Conservation (phyloP, 2,888 invertebrate species). For the Conomelus anceps region DNA sequence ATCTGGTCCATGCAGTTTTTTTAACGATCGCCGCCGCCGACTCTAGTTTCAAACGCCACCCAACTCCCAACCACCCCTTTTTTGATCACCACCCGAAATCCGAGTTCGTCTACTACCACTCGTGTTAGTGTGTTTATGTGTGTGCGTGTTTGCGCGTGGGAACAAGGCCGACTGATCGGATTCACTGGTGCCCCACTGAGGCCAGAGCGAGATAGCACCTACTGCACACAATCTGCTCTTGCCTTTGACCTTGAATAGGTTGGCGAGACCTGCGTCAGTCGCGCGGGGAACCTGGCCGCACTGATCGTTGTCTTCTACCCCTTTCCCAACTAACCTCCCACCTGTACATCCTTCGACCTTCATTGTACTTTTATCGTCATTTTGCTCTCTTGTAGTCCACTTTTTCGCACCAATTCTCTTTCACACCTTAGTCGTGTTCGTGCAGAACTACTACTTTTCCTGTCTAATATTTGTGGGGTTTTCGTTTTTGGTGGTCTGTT, state of each 20-base stretch:
- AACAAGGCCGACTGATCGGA: neutral
- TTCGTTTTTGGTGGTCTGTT: too few relatives aligned
- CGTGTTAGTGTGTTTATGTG: neutral
- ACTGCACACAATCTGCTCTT: constrained; percentile 18
- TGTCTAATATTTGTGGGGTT: too few relatives aligned
- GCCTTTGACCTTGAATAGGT: constrained; percentile 14
- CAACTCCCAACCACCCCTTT: neutral
- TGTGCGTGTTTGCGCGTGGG: neutral
- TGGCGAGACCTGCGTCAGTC: neutral
- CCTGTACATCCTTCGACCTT: too few relatives aligned
- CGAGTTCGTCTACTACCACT: neutral
- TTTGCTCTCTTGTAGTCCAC: neutral
- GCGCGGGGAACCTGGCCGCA: too few relatives aligned
- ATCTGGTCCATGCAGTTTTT: constrained; percentile 11
- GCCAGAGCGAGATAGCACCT: neutral
- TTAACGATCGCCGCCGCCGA: neutral
- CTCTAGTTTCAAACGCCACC: neutral
- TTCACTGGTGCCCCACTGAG: neutral
- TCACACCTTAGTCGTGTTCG: neutral
- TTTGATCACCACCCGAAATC: neutral
- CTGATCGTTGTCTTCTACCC: neutral
- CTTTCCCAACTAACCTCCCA: neutral
- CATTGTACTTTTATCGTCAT: constrained; percentile 3
- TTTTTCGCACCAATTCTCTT: neutral
- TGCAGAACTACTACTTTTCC: too few relatives aligned